Evolutionary conservation across 1,140 invertebrate species (phyloP).

Genomic region (Pseudomyrmex dendroicus): DNA sequence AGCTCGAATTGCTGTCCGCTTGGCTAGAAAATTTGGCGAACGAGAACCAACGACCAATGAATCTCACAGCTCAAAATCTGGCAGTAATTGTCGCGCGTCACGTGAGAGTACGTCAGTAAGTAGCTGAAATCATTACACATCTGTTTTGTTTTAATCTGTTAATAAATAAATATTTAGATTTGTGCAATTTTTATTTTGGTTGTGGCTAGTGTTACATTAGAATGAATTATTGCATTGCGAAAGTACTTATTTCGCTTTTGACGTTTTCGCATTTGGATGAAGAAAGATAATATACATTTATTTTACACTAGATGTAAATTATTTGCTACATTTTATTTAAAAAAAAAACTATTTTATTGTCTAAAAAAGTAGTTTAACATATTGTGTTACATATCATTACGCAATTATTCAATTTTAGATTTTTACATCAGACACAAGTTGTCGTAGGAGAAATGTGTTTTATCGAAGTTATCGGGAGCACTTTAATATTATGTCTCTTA

Average conservation of each 20-base stretch:
- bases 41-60: not conserved
- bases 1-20: constrained; percentile 48
- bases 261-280: no score
- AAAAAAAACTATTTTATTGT: no score
- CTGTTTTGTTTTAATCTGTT: not conserved
- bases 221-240: not conserved
- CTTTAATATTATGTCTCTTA: constrained; percentile 75
- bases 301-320: no score
- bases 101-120: constrained; percentile 46
- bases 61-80: constrained; percentile 43
- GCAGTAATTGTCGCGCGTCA: constrained; percentile 70
- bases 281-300: no score
- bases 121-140: not conserved
- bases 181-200: not conserved
- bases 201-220: not conserved
- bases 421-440: constrained; percentile 37
- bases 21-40: constrained; percentile 42
- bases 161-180: constrained; percentile 2
- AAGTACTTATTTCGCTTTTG: not conserved
- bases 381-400: not conserved
- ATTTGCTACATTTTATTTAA: no score
- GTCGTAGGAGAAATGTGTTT: constrained; percentile 72
- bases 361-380: not conserved
- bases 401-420: constrained; percentile 30
- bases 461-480: constrained; percentile 75